Conservation (phyloP, 2,888 invertebrate species). For the Phyllotreta cruciferae region DNA sequence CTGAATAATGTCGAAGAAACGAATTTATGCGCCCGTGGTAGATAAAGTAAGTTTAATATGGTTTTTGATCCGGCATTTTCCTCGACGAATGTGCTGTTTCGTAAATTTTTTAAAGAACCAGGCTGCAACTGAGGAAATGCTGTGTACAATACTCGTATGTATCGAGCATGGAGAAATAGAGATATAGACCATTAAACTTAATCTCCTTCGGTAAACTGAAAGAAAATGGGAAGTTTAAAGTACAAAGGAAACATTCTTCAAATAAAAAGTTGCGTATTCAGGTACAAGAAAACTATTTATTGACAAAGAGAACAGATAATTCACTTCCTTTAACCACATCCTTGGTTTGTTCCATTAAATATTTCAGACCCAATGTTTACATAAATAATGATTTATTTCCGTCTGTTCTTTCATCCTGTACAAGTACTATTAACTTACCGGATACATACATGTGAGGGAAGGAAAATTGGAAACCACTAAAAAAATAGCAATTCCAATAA, state of each 20-base stretch:
- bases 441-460: too few species aligned
- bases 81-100: not conserved
- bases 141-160: not conserved
- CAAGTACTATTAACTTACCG: too few species aligned
- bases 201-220: constrained; percentile 18
- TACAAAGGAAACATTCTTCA: constrained; percentile 17
- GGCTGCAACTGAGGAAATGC: constrained; percentile 7
- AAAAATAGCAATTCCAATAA: constrained; percentile 2
- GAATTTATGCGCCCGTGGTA: too few species aligned
- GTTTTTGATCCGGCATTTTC: too few species aligned
- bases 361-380: constrained; percentile 1
- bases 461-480: too few species aligned
- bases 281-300: constrained; percentile 9
- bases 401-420: not conserved
- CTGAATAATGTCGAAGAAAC: too few species aligned
- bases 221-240: constrained; percentile 15
- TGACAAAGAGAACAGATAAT: constrained; percentile 6
- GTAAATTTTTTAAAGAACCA: constrained; percentile 2
- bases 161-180: constrained; percentile 3
- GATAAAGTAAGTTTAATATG: too few species aligned
- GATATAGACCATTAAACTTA: constrained; percentile 16
- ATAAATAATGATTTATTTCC: constrained; percentile 1
- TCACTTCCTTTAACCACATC: constrained; percentile 10
- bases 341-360: constrained; percentile 8
- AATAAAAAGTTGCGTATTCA: constrained; percentile 11